Conservation (phyloP, 2,888 invertebrate genomes). For the Drosophila ezoana region DNA sequence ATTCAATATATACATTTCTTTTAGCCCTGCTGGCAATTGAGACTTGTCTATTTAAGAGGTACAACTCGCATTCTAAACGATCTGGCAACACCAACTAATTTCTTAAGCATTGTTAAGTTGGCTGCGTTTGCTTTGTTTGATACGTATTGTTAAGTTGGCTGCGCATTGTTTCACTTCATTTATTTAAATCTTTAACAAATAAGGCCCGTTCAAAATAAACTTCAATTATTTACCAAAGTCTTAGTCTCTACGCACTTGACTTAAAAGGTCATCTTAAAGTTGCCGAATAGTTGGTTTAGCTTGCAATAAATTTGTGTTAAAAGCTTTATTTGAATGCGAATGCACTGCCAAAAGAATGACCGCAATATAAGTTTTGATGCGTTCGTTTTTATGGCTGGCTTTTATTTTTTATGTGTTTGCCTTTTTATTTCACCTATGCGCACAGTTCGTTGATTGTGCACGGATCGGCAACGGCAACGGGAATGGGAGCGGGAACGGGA, state of each 20-base stretch:
- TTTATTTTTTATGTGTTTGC: slow-evolving; percentile 13
- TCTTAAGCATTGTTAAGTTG: background rate
- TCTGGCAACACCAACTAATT: background rate
- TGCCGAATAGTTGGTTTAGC: background rate
- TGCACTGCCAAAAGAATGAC: slow-evolving; percentile 1
- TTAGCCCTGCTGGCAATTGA: too few relatives aligned
- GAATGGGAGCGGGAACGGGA: background rate
- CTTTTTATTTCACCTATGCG: slow-evolving; percentile 35
- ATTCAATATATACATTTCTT: too few relatives aligned
- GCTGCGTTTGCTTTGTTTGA: background rate
- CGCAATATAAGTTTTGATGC: slow-evolving; percentile 16
- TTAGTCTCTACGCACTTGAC: background rate
- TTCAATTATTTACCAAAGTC: too few relatives aligned
- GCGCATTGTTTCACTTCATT: too few relatives aligned
- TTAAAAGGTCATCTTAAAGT: background rate
- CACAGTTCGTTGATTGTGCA: slow-evolving; percentile 18
- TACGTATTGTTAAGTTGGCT: background rate
- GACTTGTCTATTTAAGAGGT: background rate
- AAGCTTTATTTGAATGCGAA: slow-evolving; percentile 1
- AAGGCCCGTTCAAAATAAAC: too few relatives aligned
- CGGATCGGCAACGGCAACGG: background rate
- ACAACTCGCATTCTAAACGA: too few relatives aligned
- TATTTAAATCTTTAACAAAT: too few relatives aligned
- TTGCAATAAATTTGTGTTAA: background rate
- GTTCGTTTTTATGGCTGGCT: slow-evolving; percentile 27